These are phyloP conservation scores for Pseudorectes ferrugineus DNA, from an alignment of 2,113 vertebrate genomes.

Conservation along the genomic window DNA sequence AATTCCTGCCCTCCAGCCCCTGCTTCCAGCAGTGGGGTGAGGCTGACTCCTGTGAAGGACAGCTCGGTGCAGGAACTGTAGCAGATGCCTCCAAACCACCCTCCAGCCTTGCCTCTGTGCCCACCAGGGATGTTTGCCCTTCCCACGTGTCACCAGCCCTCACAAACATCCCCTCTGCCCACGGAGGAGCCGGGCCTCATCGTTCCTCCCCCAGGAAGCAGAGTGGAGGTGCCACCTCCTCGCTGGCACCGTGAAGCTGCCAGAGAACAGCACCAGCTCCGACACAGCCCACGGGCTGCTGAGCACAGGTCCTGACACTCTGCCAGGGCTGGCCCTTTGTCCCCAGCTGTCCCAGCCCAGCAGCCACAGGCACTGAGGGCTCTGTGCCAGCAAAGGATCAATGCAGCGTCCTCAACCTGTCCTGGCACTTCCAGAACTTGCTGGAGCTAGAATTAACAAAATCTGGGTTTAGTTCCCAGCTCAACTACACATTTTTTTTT, in stretches of 20 bases:
- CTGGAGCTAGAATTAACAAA: not conserved
- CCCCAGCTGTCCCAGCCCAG: not conserved
- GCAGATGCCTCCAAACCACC: not conserved
- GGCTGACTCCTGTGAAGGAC: not conserved
- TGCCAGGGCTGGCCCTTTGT: rapidly evolving
- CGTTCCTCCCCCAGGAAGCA: not conserved
- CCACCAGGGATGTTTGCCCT: not conserved
- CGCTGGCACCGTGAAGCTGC: rapidly evolving
- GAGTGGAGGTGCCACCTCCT: not conserved
- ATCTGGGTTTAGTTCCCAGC: not conserved
- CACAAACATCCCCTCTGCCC: rapidly evolving
- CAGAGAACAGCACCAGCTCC: not conserved
- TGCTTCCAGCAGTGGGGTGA: not conserved
- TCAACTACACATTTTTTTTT: not conserved
- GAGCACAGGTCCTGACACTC: rapidly evolving
- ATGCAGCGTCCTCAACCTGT: rapidly evolving
- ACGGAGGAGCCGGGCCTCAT: rapidly evolving
- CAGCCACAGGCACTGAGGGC: rapidly evolving
- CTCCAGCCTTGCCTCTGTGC: not conserved
- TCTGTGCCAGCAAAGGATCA: not conserved
- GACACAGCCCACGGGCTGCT: rapidly evolving
- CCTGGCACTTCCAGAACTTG: not conserved
- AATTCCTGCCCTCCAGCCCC: not conserved
- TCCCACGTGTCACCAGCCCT: rapidly evolving
- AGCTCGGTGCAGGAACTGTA: rapidly evolving